phyloP scores from a whole-genome alignment of 2,797 vertebrate genomes.

The Siniperca scherzeri region DNA sequence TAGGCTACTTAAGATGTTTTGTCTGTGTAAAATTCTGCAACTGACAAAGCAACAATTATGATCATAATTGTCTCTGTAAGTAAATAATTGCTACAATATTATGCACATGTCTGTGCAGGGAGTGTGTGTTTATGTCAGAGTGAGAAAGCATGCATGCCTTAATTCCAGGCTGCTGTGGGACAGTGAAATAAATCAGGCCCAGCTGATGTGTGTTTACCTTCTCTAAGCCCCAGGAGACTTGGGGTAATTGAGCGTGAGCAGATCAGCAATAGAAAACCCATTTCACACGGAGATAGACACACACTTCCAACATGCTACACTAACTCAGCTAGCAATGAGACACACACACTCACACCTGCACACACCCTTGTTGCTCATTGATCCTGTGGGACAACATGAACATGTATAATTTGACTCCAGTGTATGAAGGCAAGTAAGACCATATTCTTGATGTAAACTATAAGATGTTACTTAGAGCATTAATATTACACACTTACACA shows the following conservation, averaged over 20 bases:
- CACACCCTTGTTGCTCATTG: conserved; percentile 50
- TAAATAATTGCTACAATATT: conserved; percentile 8
- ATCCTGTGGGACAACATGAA: conserved; percentile 25
- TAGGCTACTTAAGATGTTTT: conserved; percentile 24
- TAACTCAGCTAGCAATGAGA: conserved; percentile 43
- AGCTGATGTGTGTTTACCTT: conserved; percentile 87
- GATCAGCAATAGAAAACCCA: conserved; percentile 83
- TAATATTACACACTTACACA: conserved; percentile 80
- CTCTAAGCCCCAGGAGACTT: conserved; percentile 79
- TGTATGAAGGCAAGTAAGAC: neutral
- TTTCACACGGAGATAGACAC: conserved; percentile 80
- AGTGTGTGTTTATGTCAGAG: conserved; percentile 34
- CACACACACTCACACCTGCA: conserved; percentile 18
- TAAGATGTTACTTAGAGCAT: neutral
- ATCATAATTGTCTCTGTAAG: neutral
- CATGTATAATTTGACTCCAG: neutral
- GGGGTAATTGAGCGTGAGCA: conserved; percentile 89
- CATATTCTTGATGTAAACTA: neutral
- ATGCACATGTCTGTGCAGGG: conserved; percentile 1
- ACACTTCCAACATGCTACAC: conserved; percentile 36
- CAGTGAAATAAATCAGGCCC: conserved; percentile 85
- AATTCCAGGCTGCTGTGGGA: conserved; percentile 84
- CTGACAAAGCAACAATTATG: conserved; percentile 29
- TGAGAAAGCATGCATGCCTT: conserved; percentile 54
- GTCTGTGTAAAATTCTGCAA: conserved; percentile 22